phyloP scores from a whole-genome alignment of 2,113 vertebrate genomes.

The Colaptes auratus region DNA sequence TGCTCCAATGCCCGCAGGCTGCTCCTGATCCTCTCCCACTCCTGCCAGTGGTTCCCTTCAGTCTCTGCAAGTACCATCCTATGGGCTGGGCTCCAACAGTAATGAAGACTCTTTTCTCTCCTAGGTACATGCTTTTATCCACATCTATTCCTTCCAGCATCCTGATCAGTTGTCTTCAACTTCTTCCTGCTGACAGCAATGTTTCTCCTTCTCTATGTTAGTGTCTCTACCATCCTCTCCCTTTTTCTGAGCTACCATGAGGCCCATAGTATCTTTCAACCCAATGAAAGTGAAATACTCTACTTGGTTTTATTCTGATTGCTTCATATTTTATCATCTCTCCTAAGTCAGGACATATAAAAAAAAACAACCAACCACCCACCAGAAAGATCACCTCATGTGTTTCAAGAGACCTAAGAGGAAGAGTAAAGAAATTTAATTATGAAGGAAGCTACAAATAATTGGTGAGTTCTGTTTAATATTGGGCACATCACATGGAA shows the following conservation, averaged over 20 bases:
- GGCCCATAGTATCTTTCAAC: not conserved
- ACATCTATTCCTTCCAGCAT: not conserved
- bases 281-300: not conserved
- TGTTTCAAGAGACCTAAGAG: not conserved
- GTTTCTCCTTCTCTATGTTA: not conserved
- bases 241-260: not conserved
- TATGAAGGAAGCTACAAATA: not conserved
- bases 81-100: not conserved
- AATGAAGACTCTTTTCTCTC: not conserved
- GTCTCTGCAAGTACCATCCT: not conserved
- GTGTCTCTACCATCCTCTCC: not conserved
- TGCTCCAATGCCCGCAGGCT: not conserved
- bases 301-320: not conserved
- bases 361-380: no score
- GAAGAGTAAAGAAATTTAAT: not conserved
- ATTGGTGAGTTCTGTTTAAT: not conserved
- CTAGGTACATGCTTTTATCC: not conserved
- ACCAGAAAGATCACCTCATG: not conserved
- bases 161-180: not conserved
- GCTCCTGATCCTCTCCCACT: accelerated
- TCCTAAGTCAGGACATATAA: not conserved
- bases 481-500: not conserved
- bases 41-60: not conserved
- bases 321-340: not conserved
- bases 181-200: not conserved